These are phyloP conservation scores for Maniola hyperantus DNA, from an alignment of 2,888 invertebrate genomes.

Conservation along the genomic window DNA sequence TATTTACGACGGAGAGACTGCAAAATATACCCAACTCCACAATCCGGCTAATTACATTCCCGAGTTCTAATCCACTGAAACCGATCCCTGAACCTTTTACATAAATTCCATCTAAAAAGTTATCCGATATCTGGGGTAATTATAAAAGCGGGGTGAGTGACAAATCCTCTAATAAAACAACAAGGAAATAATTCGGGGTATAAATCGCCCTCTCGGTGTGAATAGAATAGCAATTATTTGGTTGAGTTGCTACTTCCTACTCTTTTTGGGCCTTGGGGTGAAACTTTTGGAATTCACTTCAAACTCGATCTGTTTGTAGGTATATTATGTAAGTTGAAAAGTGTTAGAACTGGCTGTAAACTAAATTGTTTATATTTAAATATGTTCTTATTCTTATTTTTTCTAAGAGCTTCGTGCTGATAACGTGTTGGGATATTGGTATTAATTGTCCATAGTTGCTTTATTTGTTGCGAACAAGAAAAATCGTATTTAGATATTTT, in stretches of 20 bases:
- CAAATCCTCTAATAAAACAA: slow-evolving; percentile 83
- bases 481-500: too few relatives aligned
- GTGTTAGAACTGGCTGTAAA: too few relatives aligned
- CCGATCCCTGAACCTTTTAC: slow-evolving; percentile 56
- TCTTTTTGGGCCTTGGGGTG: slow-evolving; percentile 50
- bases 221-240: slow-evolving; percentile 83
- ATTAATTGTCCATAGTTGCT: too few relatives aligned
- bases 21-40: slow-evolving; percentile 41
- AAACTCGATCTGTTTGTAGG: slow-evolving; percentile 13
- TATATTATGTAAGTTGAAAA: neutral
- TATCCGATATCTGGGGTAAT: slow-evolving; percentile 76
- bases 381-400: too few relatives aligned
- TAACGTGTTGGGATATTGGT: too few relatives aligned
- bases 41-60: slow-evolving; percentile 60
- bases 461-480: too few relatives aligned
- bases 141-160: slow-evolving; percentile 79
- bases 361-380: too few relatives aligned
- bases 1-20: slow-evolving; percentile 15
- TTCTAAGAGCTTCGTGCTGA: too few relatives aligned
- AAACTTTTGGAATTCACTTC: slow-evolving; percentile 30
- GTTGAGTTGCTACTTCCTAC: slow-evolving; percentile 70
- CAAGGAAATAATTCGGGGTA: slow-evolving; percentile 81
- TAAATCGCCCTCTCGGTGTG: slow-evolving; percentile 80
- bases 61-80: slow-evolving; percentile 59
- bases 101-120: slow-evolving; percentile 76